Conservation (phyloP, 1,140 invertebrate genomes). For the Drosophila eugracilis region DNA sequence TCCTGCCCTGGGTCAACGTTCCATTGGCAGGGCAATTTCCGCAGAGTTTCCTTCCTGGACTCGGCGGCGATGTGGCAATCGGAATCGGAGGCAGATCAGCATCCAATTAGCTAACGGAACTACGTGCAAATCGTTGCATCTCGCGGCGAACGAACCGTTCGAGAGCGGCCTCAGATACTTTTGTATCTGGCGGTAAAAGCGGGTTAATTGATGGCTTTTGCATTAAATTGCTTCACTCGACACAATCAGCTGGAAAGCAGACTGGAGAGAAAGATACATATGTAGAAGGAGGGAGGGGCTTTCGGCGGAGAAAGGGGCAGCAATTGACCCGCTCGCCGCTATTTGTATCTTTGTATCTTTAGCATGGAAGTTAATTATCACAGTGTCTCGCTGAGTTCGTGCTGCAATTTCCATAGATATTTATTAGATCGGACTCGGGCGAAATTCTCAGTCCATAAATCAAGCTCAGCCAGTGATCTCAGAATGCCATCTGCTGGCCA, state of each 20-base stretch:
- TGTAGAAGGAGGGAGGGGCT: too few species aligned
- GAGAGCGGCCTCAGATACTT: constrained; percentile 40
- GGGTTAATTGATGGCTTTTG: constrained; percentile 83
- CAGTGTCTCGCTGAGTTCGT: constrained; percentile 69
- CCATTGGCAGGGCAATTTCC: constrained; percentile 39
- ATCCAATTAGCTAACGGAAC: constrained; percentile 81
- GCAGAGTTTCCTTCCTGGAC: constrained; percentile 33
- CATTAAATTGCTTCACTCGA: constrained; percentile 79
- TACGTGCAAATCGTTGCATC: constrained; percentile 79
- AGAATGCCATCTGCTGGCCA: constrained; percentile 51
- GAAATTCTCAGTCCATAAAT: constrained; percentile 67
- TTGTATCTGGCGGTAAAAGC: constrained; percentile 63
- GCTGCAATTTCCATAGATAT: constrained; percentile 76
- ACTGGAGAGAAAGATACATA: background rate
- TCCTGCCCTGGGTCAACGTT: constrained; percentile 47
- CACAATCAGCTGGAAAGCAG: constrained; percentile 54
- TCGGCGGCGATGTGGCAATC: constrained; percentile 11
- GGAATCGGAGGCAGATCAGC: constrained; percentile 36
- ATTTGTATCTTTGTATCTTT: constrained; percentile 62
- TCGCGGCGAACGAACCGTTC: constrained; percentile 19
- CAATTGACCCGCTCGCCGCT: constrained; percentile 43
- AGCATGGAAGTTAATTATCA: constrained; percentile 77
- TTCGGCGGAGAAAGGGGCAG: constrained; percentile 3
- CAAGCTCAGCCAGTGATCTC: constrained; percentile 53
- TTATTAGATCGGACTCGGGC: constrained; percentile 59